Evolutionary conservation across 2,888 invertebrate species (phyloP).

Genomic region (Adelognathus sp.): DNA sequence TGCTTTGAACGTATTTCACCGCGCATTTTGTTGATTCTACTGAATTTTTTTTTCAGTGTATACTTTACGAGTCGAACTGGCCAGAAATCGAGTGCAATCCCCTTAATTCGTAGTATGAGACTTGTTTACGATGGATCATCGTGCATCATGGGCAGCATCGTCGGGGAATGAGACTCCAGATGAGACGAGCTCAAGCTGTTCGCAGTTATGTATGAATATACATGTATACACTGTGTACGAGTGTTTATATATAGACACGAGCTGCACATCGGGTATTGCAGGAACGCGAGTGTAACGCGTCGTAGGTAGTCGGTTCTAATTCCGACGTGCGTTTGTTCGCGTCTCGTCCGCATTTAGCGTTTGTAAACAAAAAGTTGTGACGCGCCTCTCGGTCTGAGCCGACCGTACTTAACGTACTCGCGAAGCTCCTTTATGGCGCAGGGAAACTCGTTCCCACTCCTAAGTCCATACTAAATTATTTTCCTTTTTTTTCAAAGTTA

Average conservation of each 20-base stretch:
- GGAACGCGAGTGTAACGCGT: conserved; percentile 8
- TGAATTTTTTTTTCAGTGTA: not conserved
- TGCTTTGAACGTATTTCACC: no score
- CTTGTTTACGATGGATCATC: not conserved
- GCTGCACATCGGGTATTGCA: not conserved
- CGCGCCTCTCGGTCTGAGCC: conserved; percentile 11
- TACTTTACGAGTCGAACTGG: not conserved
- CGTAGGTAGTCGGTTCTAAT: conserved; percentile 19
- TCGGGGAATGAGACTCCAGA: not conserved
- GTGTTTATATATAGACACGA: not conserved
- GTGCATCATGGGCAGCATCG: not conserved
- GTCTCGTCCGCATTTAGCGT: conserved; percentile 19
- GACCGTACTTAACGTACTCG: not conserved
- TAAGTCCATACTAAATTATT: not conserved
- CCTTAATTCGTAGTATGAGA: not conserved
- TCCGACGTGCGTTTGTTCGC: conserved; percentile 11
- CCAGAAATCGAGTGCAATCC: not conserved
- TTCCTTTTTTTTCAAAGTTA: not conserved
- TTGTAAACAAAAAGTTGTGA: conserved; percentile 12
- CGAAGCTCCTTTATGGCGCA: not conserved
- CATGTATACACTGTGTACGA: not conserved
- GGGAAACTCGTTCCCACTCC: not conserved
- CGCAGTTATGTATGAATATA: not conserved
- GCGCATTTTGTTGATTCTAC: no score
- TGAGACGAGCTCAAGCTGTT: not conserved